Evolutionary conservation across 1,140 invertebrate species (phyloP), one percentile per base, ranked within the genome.

Genomic region (Phocides pigmalion): DNA sequence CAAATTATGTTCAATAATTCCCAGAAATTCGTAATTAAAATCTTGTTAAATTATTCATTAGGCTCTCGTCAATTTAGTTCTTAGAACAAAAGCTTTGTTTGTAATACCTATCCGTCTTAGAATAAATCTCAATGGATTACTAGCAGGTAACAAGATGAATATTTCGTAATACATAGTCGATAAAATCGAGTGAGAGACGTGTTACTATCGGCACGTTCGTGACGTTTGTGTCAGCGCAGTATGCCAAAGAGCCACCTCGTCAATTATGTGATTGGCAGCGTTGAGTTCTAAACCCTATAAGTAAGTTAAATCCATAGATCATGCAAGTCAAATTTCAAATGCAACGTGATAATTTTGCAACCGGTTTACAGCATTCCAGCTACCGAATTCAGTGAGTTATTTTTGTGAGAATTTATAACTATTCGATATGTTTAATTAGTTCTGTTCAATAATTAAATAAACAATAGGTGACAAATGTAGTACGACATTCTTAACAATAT

Each of bases 221-320:
- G 66, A 46, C 59, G 75, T 73, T 81, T 82, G 81, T 81, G 82
- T 87, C 84, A 32, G 28, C 9, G 64, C 64, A 64, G 54, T 64
- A 67, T 71, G 72, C 67, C 74, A 73, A 72, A 84, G 75, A 81
- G 82, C 76, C 75, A 78, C 79, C 76, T 79, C 75, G 76, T 77
- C 80, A 84, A 81, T 82, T 80, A 81, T 76, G 76, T 83, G 76
- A 87, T 81, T 89, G 82, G 84, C 80, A 84, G 87, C 80, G 78
- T 41, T 28, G 12, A 12, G 46, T 61, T 58, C 66, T 49, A 54
- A 53, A 17, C 16, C 20, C 8, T 41, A 25, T 22, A 19, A 25
- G 39, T 41, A n/a, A 14, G 19, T 44, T 32, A 32, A 32, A 32
- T 4, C 28, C 9, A 32, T 32, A 32, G 28, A 32, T 11, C 28